Percentiles rank a stretch among this genome's conserved stretches.
phyloP scores from a whole-genome alignment of 2,113 vertebrate species.

The Pteropus alecto region DNA sequence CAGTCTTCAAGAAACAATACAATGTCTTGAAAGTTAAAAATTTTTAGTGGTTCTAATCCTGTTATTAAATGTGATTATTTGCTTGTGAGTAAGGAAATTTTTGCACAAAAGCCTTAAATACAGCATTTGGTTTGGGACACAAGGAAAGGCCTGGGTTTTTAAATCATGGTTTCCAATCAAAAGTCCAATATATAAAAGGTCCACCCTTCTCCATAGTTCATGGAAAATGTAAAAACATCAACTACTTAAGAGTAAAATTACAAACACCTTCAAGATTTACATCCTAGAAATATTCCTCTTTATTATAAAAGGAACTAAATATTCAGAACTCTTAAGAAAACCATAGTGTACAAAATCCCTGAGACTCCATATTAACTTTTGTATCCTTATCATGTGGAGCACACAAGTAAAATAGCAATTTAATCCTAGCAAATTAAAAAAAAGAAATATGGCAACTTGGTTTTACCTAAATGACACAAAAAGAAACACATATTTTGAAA shows the following conservation, averaged over 20 bases:
- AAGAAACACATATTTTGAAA: neutral
- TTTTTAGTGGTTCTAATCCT: neutral
- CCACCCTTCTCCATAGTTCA: neutral
- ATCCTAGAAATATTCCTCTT: neutral
- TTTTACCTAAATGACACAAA: neutral
- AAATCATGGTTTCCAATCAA: neutral
- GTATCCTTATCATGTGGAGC: neutral
- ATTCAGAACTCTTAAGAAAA: conserved; percentile 28
- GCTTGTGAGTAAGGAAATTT: neutral
- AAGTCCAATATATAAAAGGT: conserved; percentile 2
- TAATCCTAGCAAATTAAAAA: neutral
- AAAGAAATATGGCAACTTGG: neutral
- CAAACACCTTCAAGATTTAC: neutral
- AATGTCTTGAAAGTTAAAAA: neutral
- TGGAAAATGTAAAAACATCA: neutral
- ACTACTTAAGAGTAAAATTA: neutral
- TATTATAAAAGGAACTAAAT: conserved; percentile 1
- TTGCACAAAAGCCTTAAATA: neutral
- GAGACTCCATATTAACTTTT: neutral
- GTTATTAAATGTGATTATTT: conserved; percentile 7
- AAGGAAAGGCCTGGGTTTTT: conserved; percentile 12
- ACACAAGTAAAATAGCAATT: neutral
- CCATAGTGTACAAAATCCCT: neutral
- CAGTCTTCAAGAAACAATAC: conserved; percentile 1
- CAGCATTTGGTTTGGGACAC: neutral